A percentile compares a stretch with the other conserved stretches of the same genome.
Evolutionary conservation across 2,113 vertebrate species (phyloP).

Genomic region (Electrona antarctica): DNA sequence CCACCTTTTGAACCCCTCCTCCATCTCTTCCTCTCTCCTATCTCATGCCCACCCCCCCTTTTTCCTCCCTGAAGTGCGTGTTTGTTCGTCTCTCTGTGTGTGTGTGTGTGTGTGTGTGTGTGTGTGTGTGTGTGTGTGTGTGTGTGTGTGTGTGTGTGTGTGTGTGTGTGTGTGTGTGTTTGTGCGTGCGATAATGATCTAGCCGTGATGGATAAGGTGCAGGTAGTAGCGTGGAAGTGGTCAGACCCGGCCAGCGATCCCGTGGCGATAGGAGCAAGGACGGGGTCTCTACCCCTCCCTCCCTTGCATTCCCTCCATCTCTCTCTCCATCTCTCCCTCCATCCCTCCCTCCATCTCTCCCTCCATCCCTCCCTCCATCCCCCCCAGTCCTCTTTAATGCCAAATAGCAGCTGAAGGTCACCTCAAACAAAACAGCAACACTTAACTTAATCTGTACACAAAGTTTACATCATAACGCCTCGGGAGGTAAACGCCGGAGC

Average conservation of each 20-base stretch:
- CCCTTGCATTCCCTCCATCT: conserved; percentile 31
- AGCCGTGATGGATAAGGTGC: conserved; percentile 81
- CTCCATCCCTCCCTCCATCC: background rate
- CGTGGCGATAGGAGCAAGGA: conserved; percentile 80
- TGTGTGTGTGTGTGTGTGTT: conserved; percentile 17
- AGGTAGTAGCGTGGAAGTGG: conserved; percentile 78
- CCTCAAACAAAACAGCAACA: conserved; percentile 58
- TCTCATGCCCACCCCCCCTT: background rate
- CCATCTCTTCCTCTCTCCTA: background rate
- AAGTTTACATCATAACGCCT: conserved; percentile 31
- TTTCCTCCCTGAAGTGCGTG: conserved; percentile 1
- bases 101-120: conserved; percentile 28
- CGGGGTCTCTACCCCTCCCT: conserved; percentile 61
- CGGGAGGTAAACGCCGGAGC: background rate
- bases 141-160: background rate
- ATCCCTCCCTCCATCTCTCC: background rate
- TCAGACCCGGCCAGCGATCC: conserved; percentile 80
- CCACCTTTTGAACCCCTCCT: background rate
- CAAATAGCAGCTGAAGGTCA: conserved; percentile 68
- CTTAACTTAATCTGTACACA: conserved; percentile 51
- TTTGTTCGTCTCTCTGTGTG: conserved; percentile 5
- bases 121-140: conserved; percentile 21
- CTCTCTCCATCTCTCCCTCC: too few species aligned
- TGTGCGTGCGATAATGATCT: conserved; percentile 79
- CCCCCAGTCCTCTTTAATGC: too few species aligned